Evolutionary conservation across 2,113 vertebrate genomes (phyloP).

Genomic region (Glaucidium brasilianum): DNA sequence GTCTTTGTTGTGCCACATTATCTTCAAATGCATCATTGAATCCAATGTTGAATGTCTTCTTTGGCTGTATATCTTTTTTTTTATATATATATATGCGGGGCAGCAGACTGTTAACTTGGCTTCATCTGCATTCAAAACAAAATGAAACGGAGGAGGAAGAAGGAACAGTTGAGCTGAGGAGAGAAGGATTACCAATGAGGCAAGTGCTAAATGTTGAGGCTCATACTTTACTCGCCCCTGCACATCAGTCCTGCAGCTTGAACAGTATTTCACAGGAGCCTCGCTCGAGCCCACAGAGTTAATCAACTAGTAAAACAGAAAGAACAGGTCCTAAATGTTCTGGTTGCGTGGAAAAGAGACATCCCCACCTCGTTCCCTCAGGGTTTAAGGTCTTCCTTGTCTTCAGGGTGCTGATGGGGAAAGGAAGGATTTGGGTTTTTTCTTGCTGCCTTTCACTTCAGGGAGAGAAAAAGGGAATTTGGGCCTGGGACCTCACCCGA

Average conservation of each 20-base stretch:
- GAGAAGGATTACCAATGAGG: background rate
- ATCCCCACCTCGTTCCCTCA: background rate
- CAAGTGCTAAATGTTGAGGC: background rate
- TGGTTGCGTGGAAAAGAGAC: background rate
- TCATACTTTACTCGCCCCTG: background rate
- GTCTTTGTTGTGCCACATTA: background rate
- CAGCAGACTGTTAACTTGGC: background rate
- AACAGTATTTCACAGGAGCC: too few species aligned
- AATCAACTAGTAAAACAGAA: accelerated
- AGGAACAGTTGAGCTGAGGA: background rate
- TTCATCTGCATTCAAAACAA: background rate
- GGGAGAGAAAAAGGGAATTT: background rate
- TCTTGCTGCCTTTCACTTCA: background rate
- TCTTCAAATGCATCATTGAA: background rate
- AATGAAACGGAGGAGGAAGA: background rate
- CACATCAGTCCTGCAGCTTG: too few species aligned
- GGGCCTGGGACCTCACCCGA: too few species aligned
- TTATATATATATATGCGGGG: too few species aligned
- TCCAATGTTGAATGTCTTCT: background rate
- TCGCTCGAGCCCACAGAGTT: accelerated
- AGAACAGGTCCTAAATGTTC: too few species aligned
- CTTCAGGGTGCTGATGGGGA: background rate
- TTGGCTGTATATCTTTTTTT: background rate
- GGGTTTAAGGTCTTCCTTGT: background rate
- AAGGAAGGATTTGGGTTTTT: background rate